Evolutionary conservation across 2,797 vertebrate species (phyloP), one percentile per base, ranked within the genome.

Genomic region (Erethizon dorsatum): DNA sequence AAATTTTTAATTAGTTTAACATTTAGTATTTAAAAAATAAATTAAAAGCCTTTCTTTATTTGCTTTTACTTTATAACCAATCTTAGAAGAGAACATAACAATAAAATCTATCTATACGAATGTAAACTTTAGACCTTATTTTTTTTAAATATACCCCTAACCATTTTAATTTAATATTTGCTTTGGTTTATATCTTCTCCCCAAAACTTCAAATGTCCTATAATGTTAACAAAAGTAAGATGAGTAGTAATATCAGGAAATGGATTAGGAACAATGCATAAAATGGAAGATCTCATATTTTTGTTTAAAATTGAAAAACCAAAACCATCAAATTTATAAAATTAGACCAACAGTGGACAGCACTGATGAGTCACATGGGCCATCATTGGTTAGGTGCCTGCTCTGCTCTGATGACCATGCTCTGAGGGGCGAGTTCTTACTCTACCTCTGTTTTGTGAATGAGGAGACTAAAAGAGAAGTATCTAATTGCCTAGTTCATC

Each of bases 181-280:
- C n/a, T 92, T 87, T 92, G 80, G 80, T 56, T 93, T 82, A 59
- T 84, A 69, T 96, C 24, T 69, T 37, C 47, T 95, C 33, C 94
- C 47, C 45, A 92, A 82, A 78, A 91, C 37, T 79, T 95, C 57
- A 94, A 91, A 63, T 89, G 18, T 67, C 28, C 61, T 79, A n/a
- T 75, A 82, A 77, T 71, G 83, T 54, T 88, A 90, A 26, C 11
- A 95, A 94, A 80, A 84, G 31, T 67, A 85, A 85, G 7, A 59
- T 67, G 26, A 59, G 4, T 78, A 31, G 22, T 79, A 83, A 86
- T 11, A 83, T 83, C 20, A 87, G 45, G 56, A 94, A 80, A 65
- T 77, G 75, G 37, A 45, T 54, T 41, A 52, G 26, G 20, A 84
- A 88, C 2, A 77, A 83, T 73, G 4, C 33, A n/a, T 77, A 83